Conservation (phyloP, 2,888 invertebrate genomes). For the Digitonthophagus gazella region DNA sequence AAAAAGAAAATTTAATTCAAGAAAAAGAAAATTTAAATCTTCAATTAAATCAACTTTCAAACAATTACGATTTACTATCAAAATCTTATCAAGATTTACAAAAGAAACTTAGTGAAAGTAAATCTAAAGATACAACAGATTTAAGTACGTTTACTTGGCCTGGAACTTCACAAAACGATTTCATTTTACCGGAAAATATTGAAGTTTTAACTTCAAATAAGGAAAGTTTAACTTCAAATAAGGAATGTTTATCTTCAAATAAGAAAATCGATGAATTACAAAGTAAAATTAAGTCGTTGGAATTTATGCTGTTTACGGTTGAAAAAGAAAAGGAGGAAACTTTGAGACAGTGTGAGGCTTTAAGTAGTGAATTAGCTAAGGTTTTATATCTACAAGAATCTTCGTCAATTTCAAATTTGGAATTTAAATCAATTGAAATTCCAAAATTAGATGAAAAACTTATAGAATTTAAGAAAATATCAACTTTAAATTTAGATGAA, state of each 20-base stretch:
- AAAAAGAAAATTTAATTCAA: neutral
- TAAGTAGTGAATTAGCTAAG: constrained; percentile 45
- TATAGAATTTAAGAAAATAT: too few relatives aligned
- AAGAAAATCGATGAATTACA: constrained; percentile 38
- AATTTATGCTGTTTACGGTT: constrained; percentile 48
- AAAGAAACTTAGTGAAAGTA: neutral
- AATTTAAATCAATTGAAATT: neutral
- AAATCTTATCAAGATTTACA: constrained; percentile 1
- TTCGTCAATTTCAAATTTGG: neutral
- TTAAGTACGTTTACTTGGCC: constrained; percentile 22
- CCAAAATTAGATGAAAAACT: too few relatives aligned
- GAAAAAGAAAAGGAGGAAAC: constrained; percentile 49
- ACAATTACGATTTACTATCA: constrained; percentile 11
- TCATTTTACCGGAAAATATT: constrained; percentile 6
- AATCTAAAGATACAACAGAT: neutral
- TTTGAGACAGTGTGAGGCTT: constrained; percentile 44
- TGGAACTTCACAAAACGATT: constrained; percentile 9
- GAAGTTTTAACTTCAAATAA: constrained; percentile 1
- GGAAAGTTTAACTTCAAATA: constrained; percentile 1
- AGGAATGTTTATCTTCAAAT: neutral
- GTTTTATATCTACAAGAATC: constrained; percentile 41
- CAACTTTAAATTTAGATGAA: too few relatives aligned
- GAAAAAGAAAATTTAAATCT: neutral
- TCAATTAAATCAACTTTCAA: neutral
- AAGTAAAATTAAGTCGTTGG: constrained; percentile 47